Percentiles rank a stretch among this genome's conserved stretches.
phyloP scores from a whole-genome alignment of 2,797 vertebrate genomes.

The Pangasius macronema region DNA sequence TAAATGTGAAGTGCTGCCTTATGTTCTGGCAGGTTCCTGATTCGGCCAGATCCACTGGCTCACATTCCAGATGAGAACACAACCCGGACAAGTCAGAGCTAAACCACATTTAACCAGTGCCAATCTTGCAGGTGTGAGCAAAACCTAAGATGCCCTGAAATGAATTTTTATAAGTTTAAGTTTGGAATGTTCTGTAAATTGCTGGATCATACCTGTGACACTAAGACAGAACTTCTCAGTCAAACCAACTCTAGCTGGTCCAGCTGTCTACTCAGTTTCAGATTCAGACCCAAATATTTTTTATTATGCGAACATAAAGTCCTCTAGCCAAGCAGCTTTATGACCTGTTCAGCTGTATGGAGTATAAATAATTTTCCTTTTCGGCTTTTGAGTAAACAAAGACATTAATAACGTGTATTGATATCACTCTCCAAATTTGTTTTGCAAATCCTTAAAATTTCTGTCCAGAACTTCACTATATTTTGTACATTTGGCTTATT shows the following conservation, averaged over 20 bases:
- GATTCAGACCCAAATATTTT: neutral
- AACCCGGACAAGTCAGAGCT: slow-evolving; percentile 81
- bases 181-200: neutral
- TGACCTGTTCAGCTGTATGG: neutral
- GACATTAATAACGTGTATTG: neutral
- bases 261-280: neutral
- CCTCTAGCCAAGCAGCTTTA: neutral
- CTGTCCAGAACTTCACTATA: neutral
- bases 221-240: neutral
- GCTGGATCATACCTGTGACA: neutral
- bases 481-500: neutral
- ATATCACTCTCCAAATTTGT: neutral
- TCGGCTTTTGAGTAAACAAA: neutral
- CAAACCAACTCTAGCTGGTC: neutral
- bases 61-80: slow-evolving; percentile 83
- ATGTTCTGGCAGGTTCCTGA: slow-evolving; percentile 79
- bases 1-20: neutral
- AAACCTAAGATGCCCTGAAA: neutral
- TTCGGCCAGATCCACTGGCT: slow-evolving; percentile 90
- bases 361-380: neutral
- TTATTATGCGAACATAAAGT: neutral
- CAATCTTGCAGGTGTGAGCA: neutral
- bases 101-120: slow-evolving; percentile 70
- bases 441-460: neutral
- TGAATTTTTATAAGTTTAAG: neutral